These are phyloP conservation scores for Nyctalus aviator DNA, from an alignment of 2,797 vertebrate species.

Conservation along the genomic window DNA sequence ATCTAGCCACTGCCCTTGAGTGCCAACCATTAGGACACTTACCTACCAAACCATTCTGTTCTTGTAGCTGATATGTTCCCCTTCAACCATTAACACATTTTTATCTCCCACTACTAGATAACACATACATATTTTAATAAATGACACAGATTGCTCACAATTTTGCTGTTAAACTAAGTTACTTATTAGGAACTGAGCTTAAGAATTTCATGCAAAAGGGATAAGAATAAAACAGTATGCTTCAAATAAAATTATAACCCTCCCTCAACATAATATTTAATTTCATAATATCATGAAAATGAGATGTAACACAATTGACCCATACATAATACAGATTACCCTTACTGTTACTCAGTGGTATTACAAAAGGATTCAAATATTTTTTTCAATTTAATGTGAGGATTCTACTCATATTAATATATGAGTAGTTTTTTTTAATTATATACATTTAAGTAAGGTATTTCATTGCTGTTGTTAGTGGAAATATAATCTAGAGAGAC, in stretches of 20 bases:
- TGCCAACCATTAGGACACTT: not conserved
- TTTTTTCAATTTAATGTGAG: not conserved
- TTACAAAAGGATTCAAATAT: not conserved
- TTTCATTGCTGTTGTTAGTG: slow-evolving; percentile 23
- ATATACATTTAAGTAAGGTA: slow-evolving; percentile 7
- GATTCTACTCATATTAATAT: slow-evolving; percentile 17
- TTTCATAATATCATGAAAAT: slow-evolving; percentile 33
- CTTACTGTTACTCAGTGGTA: not conserved
- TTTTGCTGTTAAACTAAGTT: slow-evolving; percentile 32
- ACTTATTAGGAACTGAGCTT: not conserved
- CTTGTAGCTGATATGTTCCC: not conserved
- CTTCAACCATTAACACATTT: slow-evolving; percentile 16
- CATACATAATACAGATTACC: not conserved
- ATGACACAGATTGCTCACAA: not conserved
- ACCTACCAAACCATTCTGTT: not conserved
- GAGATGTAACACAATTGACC: not conserved
- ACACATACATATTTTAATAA: slow-evolving; percentile 46
- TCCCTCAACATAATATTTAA: not conserved
- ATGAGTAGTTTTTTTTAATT: slow-evolving; percentile 23
- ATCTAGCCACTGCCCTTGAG: not conserved
- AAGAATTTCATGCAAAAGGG: slow-evolving; percentile 21
- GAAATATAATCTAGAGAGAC: slow-evolving; percentile 37
- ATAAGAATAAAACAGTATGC: slow-evolving; percentile 5
- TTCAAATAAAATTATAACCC: not conserved
- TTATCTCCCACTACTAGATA: slow-evolving; percentile 20